A percentile compares a stretch with the other conserved stretches of the same genome.
phyloP scores from a whole-genome alignment of 2,888 invertebrate species.

The Spialia ferax region DNA sequence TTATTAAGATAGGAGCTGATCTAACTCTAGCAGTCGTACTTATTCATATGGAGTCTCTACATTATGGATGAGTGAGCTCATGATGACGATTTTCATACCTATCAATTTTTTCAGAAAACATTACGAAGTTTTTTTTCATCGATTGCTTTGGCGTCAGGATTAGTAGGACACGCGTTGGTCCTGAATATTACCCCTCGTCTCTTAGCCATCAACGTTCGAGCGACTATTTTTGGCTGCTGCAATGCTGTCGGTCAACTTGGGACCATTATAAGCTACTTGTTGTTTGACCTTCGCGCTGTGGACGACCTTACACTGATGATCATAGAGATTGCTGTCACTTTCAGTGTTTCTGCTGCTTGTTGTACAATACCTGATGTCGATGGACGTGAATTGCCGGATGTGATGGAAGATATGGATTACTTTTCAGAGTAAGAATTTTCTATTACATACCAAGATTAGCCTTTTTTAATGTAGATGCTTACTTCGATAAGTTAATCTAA shows the following conservation, averaged over 20 bases:
- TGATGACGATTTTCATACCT: too few relatives aligned
- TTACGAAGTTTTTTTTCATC: slow-evolving; percentile 55
- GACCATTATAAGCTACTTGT: slow-evolving; percentile 65
- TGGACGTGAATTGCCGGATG: slow-evolving; percentile 73
- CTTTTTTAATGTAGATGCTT: too few relatives aligned
- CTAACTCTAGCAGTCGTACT: too few relatives aligned
- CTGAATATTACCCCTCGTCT: slow-evolving; percentile 71
- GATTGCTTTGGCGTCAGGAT: slow-evolving; percentile 62
- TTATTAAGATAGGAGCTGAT: too few relatives aligned
- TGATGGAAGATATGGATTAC: slow-evolving; percentile 77
- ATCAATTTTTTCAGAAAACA: slow-evolving; percentile 59
- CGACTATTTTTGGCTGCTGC: slow-evolving; percentile 68
- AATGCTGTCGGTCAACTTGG: slow-evolving; percentile 71
- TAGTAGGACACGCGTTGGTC: slow-evolving; percentile 63
- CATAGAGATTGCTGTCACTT: slow-evolving; percentile 54
- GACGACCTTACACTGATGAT: slow-evolving; percentile 54
- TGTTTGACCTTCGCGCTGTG: slow-evolving; percentile 58
- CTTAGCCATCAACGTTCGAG: slow-evolving; percentile 70
- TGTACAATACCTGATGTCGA: slow-evolving; percentile 69
- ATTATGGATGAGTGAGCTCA: too few relatives aligned
- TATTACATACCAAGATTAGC: neutral
- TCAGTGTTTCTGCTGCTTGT: slow-evolving; percentile 57
- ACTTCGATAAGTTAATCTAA: too few relatives aligned
- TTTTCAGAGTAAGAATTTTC: slow-evolving; percentile 64
- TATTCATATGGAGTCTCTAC: too few relatives aligned